Evolutionary conservation across 2,797 vertebrate genomes (phyloP).

Genomic region (Zenarchopterus dispar): DNA sequence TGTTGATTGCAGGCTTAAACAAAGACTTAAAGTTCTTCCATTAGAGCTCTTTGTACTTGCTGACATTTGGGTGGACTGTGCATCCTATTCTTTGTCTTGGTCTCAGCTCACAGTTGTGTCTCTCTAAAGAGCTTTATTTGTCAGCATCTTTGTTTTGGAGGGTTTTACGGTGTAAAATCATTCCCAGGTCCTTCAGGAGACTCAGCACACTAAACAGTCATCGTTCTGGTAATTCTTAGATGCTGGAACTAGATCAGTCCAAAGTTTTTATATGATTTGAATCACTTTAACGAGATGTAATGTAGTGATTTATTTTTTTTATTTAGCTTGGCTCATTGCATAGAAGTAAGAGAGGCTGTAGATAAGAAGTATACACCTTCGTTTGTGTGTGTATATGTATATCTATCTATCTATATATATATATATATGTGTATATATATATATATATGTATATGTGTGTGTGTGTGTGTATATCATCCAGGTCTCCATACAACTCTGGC

Average conservation of each 20-base stretch:
- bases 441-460: too few relatives aligned
- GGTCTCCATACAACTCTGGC: too few relatives aligned
- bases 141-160: not conserved
- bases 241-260: too few relatives aligned
- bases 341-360: too few relatives aligned
- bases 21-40: slow-evolving; percentile 31
- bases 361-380: too few relatives aligned
- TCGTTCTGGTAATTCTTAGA: not conserved
- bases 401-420: too few relatives aligned
- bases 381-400: too few relatives aligned
- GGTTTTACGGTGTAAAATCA: not conserved
- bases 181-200: not conserved
- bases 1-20: not conserved
- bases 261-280: not conserved
- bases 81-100: not conserved
- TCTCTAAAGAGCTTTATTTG: not conserved
- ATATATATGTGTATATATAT: too few relatives aligned
- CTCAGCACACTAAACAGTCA: not conserved
- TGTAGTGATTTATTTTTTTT: too few relatives aligned
- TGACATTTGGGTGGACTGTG: slow-evolving; percentile 24
- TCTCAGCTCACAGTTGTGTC: not conserved
- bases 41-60: slow-evolving; percentile 22
- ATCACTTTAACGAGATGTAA: too few relatives aligned
- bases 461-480: too few relatives aligned
- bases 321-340: too few relatives aligned